phyloP scores from a whole-genome alignment of 1,140 invertebrate genomes.

The Patella vulgata region DNA sequence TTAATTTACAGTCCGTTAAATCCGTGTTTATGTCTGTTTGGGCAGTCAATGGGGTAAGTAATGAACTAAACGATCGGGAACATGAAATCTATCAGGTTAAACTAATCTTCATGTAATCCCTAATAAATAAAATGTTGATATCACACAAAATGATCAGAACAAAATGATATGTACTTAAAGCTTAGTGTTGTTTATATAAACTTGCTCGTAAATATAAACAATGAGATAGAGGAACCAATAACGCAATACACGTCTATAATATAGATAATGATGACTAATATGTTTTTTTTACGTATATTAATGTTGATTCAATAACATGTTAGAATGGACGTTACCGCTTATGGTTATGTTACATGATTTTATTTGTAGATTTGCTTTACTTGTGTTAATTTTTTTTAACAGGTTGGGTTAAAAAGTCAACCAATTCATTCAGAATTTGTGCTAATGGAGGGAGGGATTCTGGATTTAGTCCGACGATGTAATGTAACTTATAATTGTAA shows the following conservation, averaged over 20 bases:
- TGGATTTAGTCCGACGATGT: slow-evolving; percentile 30
- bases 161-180: background rate
- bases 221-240: background rate
- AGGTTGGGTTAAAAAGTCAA: slow-evolving; percentile 39
- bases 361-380: background rate
- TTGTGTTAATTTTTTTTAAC: background rate
- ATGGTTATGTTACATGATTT: background rate
- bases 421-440: slow-evolving; percentile 30
- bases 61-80: background rate
- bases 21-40: slow-evolving; percentile 30
- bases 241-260: background rate
- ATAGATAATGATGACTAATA: background rate
- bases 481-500: slow-evolving; percentile 23
- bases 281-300: background rate
- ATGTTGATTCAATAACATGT: background rate
- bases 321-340: background rate
- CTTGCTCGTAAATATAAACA: background rate
- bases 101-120: too few relatives aligned
- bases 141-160: background rate
- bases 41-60: slow-evolving; percentile 34
- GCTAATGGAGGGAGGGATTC: slow-evolving; percentile 13
- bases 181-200: background rate
- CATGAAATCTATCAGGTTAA: background rate
- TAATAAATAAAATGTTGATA: background rate
- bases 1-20: slow-evolving; percentile 8